Percentiles rank a stretch among this genome's conserved stretches.
These are phyloP conservation scores for Spicauda simplicius DNA, from an alignment of 2,888 invertebrate genomes.

Conservation along the genomic window DNA sequence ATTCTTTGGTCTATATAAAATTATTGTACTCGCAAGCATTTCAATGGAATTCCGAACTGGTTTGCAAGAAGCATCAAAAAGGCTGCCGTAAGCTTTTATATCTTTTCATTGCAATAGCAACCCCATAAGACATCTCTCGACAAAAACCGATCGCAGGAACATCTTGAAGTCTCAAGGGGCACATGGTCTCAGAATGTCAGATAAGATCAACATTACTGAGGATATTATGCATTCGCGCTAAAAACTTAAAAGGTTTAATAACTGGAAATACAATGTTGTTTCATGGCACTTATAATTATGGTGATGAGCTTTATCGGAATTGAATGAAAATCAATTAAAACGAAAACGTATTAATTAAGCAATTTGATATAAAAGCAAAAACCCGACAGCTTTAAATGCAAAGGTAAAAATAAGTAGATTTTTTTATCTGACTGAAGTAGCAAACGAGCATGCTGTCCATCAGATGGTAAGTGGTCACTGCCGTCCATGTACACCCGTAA, in stretches of 20 bases:
- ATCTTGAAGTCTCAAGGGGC: neutral
- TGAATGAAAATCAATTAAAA: neutral
- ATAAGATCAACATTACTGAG: neutral
- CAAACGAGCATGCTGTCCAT: too few species aligned
- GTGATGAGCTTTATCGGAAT: neutral
- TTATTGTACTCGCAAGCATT: neutral
- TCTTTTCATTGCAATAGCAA: neutral
- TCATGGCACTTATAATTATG: neutral
- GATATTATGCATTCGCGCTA: neutral
- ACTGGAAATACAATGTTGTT: neutral
- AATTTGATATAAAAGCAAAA: too few species aligned
- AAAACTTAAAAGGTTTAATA: neutral
- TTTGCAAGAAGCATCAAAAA: neutral
- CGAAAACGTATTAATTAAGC: neutral
- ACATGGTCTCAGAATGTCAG: slow-evolving; percentile 2
- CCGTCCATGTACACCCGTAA: too few species aligned
- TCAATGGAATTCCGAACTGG: neutral
- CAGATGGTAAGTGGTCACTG: too few species aligned
- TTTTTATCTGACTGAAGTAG: too few species aligned
- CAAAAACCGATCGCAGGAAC: slow-evolving; percentile 17
- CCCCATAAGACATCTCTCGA: slow-evolving; percentile 7
- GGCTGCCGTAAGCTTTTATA: neutral
- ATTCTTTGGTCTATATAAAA: too few species aligned
- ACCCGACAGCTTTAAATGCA: too few species aligned
- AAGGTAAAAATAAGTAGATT: too few species aligned